Conservation (phyloP, 2,797 vertebrate species). For the Gymnoscopelus braueri region DNA sequence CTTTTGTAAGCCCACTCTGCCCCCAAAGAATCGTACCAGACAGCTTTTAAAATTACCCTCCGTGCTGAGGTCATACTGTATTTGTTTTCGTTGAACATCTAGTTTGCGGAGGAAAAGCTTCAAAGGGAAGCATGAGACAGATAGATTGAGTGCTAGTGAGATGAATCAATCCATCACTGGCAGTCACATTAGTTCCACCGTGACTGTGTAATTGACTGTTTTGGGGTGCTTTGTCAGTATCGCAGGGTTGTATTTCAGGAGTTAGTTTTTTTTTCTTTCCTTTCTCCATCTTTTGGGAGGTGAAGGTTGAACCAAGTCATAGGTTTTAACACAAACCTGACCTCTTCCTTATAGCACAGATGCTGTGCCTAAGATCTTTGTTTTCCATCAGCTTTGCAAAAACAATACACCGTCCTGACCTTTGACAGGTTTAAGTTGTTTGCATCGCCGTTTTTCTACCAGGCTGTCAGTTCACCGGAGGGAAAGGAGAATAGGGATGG, state of each 20-base stretch:
- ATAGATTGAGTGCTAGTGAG: background rate
- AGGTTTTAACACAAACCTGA: slow-evolving; percentile 43
- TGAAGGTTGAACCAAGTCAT: slow-evolving; percentile 45
- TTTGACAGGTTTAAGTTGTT: slow-evolving; percentile 48
- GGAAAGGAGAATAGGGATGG: slow-evolving; percentile 34
- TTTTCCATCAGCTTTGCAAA: slow-evolving; percentile 64
- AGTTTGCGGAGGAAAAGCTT: slow-evolving; percentile 7
- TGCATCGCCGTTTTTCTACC: slow-evolving; percentile 45
- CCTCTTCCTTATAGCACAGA: slow-evolving; percentile 39
- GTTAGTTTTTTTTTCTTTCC: slow-evolving; percentile 7
- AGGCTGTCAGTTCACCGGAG: slow-evolving; percentile 57
- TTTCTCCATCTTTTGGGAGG: slow-evolving; percentile 7
- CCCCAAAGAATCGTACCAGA: slow-evolving; percentile 26
- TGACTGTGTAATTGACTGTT: slow-evolving; percentile 47
- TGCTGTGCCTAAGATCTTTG: slow-evolving; percentile 48
- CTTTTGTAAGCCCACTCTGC: slow-evolving; percentile 3
- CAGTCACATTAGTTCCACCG: slow-evolving; percentile 50
- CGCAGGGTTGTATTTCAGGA: slow-evolving; percentile 20
- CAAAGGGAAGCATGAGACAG: slow-evolving; percentile 5
- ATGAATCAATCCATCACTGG: slow-evolving; percentile 8
- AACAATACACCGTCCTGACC: slow-evolving; percentile 70
- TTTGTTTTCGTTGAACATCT: slow-evolving; percentile 30
- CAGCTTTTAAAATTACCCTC: slow-evolving; percentile 19
- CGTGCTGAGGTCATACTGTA: background rate
- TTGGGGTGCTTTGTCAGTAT: slow-evolving; percentile 26